These are phyloP conservation scores for Drosophila suzukii DNA, from an alignment of 1,140 invertebrate species.

Conservation along the genomic window DNA sequence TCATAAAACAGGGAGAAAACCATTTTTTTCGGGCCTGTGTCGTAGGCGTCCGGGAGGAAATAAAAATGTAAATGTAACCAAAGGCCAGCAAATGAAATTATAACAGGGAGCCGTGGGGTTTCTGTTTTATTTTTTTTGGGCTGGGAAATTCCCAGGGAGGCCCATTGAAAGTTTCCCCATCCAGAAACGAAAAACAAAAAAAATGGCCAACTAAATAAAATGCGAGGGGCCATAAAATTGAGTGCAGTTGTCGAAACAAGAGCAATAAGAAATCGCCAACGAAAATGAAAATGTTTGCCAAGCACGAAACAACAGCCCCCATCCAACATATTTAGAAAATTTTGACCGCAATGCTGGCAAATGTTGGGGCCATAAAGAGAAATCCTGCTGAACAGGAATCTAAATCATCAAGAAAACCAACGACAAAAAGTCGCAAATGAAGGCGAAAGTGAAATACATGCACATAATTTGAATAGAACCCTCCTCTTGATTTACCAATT, in stretches of 20 bases:
- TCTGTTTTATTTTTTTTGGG: neutral
- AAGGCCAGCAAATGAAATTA: constrained; percentile 72
- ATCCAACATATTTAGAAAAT: neutral
- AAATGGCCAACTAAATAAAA: constrained; percentile 56
- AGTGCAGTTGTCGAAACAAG: constrained; percentile 69
- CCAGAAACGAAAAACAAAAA: neutral
- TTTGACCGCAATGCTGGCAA: constrained; percentile 51
- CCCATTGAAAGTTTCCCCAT: constrained; percentile 20
- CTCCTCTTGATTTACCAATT: neutral
- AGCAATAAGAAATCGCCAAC: constrained; percentile 36
- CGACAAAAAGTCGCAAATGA: constrained; percentile 48
- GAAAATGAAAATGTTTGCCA: constrained; percentile 49
- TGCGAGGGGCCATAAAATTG: constrained; percentile 72
- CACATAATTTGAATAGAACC: constrained; percentile 59
- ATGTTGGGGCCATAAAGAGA: constrained; percentile 64
- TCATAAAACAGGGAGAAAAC: constrained; percentile 54
- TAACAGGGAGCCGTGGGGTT: constrained; percentile 30
- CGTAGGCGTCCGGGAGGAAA: constrained; percentile 65
- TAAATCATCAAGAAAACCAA: constrained; percentile 42
- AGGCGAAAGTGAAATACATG: constrained; percentile 70
- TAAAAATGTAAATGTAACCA: constrained; percentile 79
- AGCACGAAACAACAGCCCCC: constrained; percentile 35
- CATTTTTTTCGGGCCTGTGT: constrained; percentile 14
- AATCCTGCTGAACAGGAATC: constrained; percentile 22
- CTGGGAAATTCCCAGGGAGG: constrained; percentile 11